Evolutionary conservation across 2,113 vertebrate species (phyloP).

Genomic region (Litocranius walleri): DNA sequence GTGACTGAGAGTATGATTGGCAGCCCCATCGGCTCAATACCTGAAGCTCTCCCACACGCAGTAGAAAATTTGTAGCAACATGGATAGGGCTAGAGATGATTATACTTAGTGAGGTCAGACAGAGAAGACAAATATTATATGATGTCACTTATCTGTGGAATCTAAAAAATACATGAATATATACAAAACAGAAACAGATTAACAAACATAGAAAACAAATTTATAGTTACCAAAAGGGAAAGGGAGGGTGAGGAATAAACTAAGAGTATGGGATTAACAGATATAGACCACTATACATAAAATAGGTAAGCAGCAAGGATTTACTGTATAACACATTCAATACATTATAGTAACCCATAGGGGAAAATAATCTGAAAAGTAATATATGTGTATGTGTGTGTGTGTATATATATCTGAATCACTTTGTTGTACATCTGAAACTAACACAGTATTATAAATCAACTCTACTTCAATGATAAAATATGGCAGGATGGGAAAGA

Average conservation of each 20-base stretch:
- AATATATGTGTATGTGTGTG: neutral
- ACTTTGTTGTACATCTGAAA: neutral
- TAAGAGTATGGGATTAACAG: neutral
- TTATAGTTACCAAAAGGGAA: neutral
- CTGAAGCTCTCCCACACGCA: neutral
- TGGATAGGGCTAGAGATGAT: neutral
- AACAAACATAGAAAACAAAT: neutral
- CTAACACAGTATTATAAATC: neutral
- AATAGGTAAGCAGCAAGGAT: neutral
- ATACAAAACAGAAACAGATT: neutral
- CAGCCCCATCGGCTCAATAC: neutral
- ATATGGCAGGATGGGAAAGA: neutral
- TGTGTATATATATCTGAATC: neutral
- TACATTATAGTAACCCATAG: neutral
- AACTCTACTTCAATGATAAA: neutral
- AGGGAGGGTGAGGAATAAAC: neutral
- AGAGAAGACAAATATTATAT: neutral
- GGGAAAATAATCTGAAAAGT: neutral
- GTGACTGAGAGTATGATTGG: rapidly evolving
- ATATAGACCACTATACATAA: neutral
- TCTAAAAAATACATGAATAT: neutral
- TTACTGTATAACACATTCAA: neutral
- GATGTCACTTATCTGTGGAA: neutral
- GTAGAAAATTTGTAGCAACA: neutral
- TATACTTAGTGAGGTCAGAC: neutral